Evolutionary conservation across 35 echinoderm and acorn worm species (phyloP), one percentile per base, ranked within the genome.

Genomic region (Chiridota heheva): DNA sequence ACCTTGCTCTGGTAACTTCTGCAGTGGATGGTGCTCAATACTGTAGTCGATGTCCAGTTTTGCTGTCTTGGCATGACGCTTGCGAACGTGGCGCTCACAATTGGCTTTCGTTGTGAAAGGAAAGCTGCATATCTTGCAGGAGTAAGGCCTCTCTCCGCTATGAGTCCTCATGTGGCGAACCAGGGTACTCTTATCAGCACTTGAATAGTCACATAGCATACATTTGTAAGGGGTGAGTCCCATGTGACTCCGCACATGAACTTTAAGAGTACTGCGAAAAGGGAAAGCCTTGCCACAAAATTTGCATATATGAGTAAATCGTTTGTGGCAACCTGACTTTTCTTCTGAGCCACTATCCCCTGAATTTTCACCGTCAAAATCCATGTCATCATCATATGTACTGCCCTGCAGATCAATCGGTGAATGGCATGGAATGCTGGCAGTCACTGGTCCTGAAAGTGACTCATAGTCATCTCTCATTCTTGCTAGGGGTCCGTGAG

Each of bases 91-190:
- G 30, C 95, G 69, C 61, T 98, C 95, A 58, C 95, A 98, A 58
- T 98, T 98, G 28, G 95, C 95, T 56, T 98, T 98, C 25, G 95
- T 98, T 16, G 95, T 98, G 68, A 98, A 98, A 17, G 95, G 84
- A 84, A 98, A 98, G 33, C 90, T 82, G 63, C 95, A 98, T 0
- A 98, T 35, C 53, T 85, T 91, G 57, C 95, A 98, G 0, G 89
- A 72, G 57, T 88, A 98, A 20, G 95, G 95, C 4, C 95, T 60
- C 51, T 98, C 95, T 51, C 95, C 95, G 55, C 89, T 98, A 76
- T 98, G 95, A 26, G 95, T 98, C 44, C 95, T 82, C 95, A 98
- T 98, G 40, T 98, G 95, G 13, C 95, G 78, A 2, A 98, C 89
- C 32, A 98, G 70, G 40, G 95, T 98, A 59, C 95, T 98, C 66